Percentiles rank a stretch among this genome's conserved stretches.
phyloP scores from a whole-genome alignment of 2,888 invertebrate species.

The Odiellus spinosus region DNA sequence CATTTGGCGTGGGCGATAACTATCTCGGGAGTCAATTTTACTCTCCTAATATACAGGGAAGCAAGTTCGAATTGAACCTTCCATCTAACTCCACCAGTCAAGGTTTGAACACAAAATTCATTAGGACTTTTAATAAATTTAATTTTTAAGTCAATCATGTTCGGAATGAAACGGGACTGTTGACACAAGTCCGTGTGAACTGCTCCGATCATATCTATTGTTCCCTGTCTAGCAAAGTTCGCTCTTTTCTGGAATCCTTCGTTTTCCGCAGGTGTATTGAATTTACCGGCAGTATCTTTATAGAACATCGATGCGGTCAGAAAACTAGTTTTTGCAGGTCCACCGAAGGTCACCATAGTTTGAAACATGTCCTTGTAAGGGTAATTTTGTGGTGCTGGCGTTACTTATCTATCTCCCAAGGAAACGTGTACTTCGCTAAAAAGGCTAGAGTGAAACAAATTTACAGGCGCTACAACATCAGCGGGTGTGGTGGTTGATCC shows the following conservation, averaged over 20 bases:
- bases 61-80: constrained; percentile 18
- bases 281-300: too few species aligned
- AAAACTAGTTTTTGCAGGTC: too few species aligned
- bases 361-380: too few species aligned
- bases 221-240: background rate
- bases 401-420: too few species aligned
- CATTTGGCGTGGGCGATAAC: constrained; percentile 21
- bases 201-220: constrained; percentile 9
- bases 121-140: constrained; percentile 10
- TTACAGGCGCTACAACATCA: constrained; percentile 1
- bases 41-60: constrained; percentile 18
- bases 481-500: too few species aligned
- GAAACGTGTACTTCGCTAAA: constrained; percentile 8
- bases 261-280: background rate
- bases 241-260: constrained; percentile 3
- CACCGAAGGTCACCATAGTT: too few species aligned
- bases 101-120: constrained; percentile 7
- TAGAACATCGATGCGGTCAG: too few species aligned
- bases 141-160: constrained; percentile 6
- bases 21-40: constrained; percentile 18
- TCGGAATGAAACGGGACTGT: constrained; percentile 8
- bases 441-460: constrained; percentile 5
- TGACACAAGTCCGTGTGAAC: constrained; percentile 10
- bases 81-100: background rate
- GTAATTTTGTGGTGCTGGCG: too few species aligned